Percentiles rank a stretch among this genome's conserved stretches.
These are phyloP conservation scores for Chymomyza costata DNA, from an alignment of 1,140 invertebrate genomes.

Conservation along the genomic window DNA sequence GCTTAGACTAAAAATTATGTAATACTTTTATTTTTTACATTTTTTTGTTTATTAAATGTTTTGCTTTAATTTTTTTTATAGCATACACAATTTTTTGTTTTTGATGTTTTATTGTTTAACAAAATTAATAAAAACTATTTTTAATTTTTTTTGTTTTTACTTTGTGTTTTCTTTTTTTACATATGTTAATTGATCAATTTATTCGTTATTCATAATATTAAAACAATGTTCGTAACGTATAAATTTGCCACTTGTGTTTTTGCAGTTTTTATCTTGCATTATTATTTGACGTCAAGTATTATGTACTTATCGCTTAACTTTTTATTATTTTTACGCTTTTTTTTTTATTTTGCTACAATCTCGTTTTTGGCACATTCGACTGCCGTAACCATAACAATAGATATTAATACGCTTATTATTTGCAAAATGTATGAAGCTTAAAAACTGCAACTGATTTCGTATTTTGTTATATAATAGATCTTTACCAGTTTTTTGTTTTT, in stretches of 20 bases:
- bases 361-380: too few relatives aligned
- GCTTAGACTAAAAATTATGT: too few relatives aligned
- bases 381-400: constrained; percentile 2
- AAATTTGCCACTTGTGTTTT: constrained; percentile 40
- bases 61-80: constrained; percentile 31
- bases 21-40: too few relatives aligned
- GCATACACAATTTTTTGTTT: too few relatives aligned
- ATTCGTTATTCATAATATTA: constrained; percentile 70
- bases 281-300: too few relatives aligned
- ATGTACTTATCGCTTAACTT: too few relatives aligned
- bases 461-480: constrained; percentile 12
- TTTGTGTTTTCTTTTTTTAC: constrained; percentile 42
- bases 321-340: too few relatives aligned
- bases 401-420: constrained; percentile 13
- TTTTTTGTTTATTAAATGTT: constrained; percentile 6
- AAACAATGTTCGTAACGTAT: constrained; percentile 62
- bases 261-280: constrained; percentile 7
- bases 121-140: constrained; percentile 74
- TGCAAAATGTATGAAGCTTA: constrained; percentile 38
- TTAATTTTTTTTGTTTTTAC: constrained; percentile 37
- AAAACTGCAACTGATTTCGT: constrained; percentile 32
- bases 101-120: constrained; percentile 50
- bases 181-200: constrained; percentile 71
- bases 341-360: too few relatives aligned
- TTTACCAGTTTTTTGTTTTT: constrained; percentile 16